Base-by-base conservation (phyloP, 1,140 invertebrate genomes). In the Cydia amplana region DNA sequence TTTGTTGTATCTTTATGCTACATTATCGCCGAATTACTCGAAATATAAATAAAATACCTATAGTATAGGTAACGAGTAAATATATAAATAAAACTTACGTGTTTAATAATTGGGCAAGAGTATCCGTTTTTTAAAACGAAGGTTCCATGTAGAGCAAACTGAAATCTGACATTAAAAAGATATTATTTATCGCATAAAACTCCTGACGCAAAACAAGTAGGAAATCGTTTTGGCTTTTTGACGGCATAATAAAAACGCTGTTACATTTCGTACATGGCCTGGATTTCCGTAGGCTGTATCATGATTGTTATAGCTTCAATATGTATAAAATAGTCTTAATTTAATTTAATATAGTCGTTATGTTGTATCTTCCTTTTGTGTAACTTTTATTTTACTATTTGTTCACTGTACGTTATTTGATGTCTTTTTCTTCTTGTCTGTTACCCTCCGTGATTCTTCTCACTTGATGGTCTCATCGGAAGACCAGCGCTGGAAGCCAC, bases 181-280 rank as follows among this genome's bases (percentile, higher is more conserved):
- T 85, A 82, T 85, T 84, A 85, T 85, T 83, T 84, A 82, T 80
- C 82, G 36, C 83, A 80, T 85, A 85, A 87, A 87, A 81, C 75
- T 75, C 79, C 74, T 83, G 83, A 83, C 83, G 80, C 81, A 85
- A 85, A 84, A 86, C 83, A 85, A 82, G 81, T 80, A 77, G 72
- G 18, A 85, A 83, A 77, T 77, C 78, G 75, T 79, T 84, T 82
- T 75, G 80, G 75, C 74, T 70, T 80, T 82, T 80, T 77, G 65
- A 82, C 67, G 20, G 78, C 55, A 51, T 74, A 78, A 77, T 83
- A 83, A 85, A 86, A 82, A 75, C 65, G 76, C 28, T n/a, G n/a
- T 60, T 60, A 60, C 55, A 60, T 60, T 60, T 23, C 55, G 9
- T 60, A 60, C 55, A 60, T n/a, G 16, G 55, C 18, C n/a, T 60